Conservation (phyloP, 2,113 vertebrate species). For the Poeciliopsis prolifica region DNA sequence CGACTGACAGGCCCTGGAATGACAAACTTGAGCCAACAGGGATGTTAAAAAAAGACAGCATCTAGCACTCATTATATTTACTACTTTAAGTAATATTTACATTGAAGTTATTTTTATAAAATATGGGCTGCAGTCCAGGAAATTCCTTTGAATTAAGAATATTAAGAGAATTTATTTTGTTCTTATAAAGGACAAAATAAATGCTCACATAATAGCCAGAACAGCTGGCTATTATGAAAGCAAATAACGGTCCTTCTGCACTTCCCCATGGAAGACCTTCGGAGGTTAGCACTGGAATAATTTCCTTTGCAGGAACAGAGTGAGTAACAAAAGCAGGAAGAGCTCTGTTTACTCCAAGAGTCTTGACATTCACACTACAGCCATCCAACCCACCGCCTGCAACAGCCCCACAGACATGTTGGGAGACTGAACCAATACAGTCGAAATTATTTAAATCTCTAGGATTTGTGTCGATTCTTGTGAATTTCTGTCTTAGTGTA, state of each 20-base stretch:
- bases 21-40: neutral
- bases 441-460: neutral
- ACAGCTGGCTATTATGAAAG: neutral
- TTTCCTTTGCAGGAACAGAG: neutral
- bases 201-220: neutral
- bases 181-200: neutral
- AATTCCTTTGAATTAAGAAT: neutral
- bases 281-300: neutral
- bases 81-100: neutral
- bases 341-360: constrained; percentile 39
- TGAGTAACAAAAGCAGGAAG: constrained; percentile 64
- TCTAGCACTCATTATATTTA: no score
- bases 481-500: no score
- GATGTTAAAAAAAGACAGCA: neutral
- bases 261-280: neutral
- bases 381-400: neutral
- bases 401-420: neutral
- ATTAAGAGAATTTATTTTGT: neutral
- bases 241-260: neutral
- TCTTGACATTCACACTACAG: constrained; percentile 22
- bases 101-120: neutral
- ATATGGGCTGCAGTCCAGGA: neutral
- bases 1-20: neutral
- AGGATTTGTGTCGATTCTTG: neutral
- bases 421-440: neutral